Percentiles rank a stretch among this genome's conserved stretches.
Conservation (phyloP, 2,113 vertebrate genomes). For the Alces alces region DNA sequence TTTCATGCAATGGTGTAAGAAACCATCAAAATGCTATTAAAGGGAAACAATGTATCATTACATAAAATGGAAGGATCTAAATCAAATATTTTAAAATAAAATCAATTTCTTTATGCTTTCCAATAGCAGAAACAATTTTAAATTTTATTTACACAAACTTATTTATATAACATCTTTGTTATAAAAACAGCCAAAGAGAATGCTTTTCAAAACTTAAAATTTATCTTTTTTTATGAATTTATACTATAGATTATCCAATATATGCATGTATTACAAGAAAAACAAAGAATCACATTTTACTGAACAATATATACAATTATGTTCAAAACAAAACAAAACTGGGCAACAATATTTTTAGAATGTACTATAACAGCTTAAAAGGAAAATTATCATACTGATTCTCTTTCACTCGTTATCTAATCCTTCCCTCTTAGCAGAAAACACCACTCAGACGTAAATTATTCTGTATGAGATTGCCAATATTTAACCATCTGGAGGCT, state of each 20-base stretch:
- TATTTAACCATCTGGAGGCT: not conserved
- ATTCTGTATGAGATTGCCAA: not conserved
- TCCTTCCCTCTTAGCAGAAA: not conserved
- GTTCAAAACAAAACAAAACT: not conserved
- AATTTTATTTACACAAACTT: not conserved
- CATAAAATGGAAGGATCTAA: not conserved
- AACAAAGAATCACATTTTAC: not conserved
- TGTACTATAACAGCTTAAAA: not conserved
- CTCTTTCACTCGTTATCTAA: not conserved
- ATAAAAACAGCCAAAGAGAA: not conserved
- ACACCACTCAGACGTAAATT: not conserved
- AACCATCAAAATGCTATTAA: not conserved
- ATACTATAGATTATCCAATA: not conserved
- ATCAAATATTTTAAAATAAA: not conserved
- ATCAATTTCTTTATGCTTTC: not conserved
- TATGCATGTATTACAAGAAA: not conserved
- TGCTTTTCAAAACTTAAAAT: not conserved
- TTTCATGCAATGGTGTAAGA: not conserved
- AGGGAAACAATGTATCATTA: not conserved
- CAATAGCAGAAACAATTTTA: not conserved
- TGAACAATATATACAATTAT: not conserved
- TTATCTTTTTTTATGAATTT: not conserved
- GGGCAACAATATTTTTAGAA: not conserved
- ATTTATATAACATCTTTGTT: not conserved
- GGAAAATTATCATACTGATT: not conserved